A percentile compares a stretch with the other conserved stretches of the same genome.
Conservation (phyloP, 2,797 vertebrate species). For the Gymnothorax javanicus region DNA sequence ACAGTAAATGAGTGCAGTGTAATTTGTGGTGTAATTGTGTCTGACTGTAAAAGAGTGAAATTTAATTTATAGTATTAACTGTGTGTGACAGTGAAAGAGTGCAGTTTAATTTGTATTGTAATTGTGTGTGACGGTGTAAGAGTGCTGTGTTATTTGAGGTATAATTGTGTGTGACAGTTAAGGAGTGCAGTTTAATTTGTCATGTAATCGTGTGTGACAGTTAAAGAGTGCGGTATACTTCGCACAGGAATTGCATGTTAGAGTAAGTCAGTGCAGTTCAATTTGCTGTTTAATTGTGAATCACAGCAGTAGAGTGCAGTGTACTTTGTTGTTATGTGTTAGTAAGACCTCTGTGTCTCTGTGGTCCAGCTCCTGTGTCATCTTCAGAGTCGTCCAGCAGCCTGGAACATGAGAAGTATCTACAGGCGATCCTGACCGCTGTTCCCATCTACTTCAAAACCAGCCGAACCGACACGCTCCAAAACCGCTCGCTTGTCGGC, state of each 20-base stretch:
- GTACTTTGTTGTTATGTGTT: not conserved
- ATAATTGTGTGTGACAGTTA: slow-evolving; percentile 33
- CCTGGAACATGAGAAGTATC: slow-evolving; percentile 97
- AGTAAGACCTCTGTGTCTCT: not conserved
- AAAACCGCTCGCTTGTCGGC: slow-evolving; percentile 85
- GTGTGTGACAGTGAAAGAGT: slow-evolving; percentile 2
- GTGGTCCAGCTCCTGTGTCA: slow-evolving; percentile 77
- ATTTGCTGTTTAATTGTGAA: not conserved
- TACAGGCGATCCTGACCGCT: slow-evolving; percentile 90
- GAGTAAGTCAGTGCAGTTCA: not conserved
- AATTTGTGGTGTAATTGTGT: slow-evolving; percentile 1
- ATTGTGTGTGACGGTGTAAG: slow-evolving; percentile 35
- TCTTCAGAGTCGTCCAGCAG: slow-evolving; percentile 94
- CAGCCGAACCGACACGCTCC: slow-evolving; percentile 83
- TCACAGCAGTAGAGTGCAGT: not conserved
- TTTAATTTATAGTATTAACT: slow-evolving; percentile 44
- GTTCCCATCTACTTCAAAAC: slow-evolving; percentile 89
- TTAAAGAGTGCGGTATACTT: slow-evolving; percentile 17
- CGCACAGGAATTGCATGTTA: not conserved
- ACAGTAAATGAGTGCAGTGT: not conserved
- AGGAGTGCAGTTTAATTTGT: slow-evolving; percentile 22
- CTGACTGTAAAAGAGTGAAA: slow-evolving; percentile 34
- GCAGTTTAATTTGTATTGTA: slow-evolving; percentile 22
- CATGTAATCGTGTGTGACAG: too few relatives aligned
- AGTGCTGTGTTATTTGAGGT: not conserved